Evolutionary conservation across 2,888 invertebrate genomes (phyloP).

Genomic region (Drosophila kokeensis): DNA sequence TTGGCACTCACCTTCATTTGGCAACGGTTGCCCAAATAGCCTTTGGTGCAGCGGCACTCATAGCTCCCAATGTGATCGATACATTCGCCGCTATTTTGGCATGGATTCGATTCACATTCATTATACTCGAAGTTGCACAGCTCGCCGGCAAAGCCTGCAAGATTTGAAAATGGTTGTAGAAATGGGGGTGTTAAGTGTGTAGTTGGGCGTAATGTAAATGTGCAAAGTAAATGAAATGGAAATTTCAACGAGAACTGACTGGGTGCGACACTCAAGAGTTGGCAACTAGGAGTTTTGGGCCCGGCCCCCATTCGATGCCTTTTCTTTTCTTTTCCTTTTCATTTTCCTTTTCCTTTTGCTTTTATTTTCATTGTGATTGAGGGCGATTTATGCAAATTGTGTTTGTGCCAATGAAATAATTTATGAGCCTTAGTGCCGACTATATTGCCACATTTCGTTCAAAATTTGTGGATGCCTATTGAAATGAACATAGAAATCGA

Average conservation of each 20-base stretch:
- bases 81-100: conserved; percentile 90
- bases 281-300: conserved; percentile 5
- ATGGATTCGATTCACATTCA: conserved; percentile 91
- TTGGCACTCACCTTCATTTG: conserved; percentile 88
- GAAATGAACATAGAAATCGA: conserved; percentile 28
- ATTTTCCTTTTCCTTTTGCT: conserved; percentile 11
- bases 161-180: conserved; percentile 34
- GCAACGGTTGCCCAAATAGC: conserved; percentile 89
- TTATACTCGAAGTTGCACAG: conserved; percentile 91
- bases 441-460: conserved; percentile 42
- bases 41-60: conserved; percentile 89
- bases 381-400: conserved; percentile 83
- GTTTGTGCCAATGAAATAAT: conserved; percentile 80
- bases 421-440: conserved; percentile 72
- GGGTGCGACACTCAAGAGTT: conserved; percentile 40
- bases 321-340: conserved; percentile 23
- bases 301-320: neutral
- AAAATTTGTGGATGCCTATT: conserved; percentile 12
- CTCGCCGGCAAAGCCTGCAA: conserved; percentile 89
- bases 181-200: neutral
- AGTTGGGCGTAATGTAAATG: conserved; percentile 68
- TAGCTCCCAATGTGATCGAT: conserved; percentile 90
- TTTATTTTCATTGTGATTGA: conserved; percentile 63
- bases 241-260: conserved; percentile 63
- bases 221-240: conserved; percentile 79